Evolutionary conservation across 2,888 invertebrate species (phyloP).

Genomic region (Rotaria sp.): DNA sequence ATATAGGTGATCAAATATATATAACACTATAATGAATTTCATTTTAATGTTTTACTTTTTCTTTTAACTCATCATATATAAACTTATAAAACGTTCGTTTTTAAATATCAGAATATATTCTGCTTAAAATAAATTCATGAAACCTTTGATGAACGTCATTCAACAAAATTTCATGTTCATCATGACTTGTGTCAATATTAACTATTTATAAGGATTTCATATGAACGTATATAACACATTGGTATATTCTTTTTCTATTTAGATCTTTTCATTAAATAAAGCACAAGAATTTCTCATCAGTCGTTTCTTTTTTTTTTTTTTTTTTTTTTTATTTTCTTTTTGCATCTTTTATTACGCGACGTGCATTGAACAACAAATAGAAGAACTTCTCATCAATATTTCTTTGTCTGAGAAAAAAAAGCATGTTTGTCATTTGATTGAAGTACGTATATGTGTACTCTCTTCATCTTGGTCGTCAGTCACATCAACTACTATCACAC

Average conservation of each 20-base stretch:
- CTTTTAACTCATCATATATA: too few species aligned
- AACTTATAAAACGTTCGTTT: too few species aligned
- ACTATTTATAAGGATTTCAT: background rate
- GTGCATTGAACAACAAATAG: background rate
- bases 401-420: background rate
- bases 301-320: background rate
- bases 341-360: too few species aligned
- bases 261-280: background rate
- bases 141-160: background rate
- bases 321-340: background rate
- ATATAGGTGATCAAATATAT: too few species aligned
- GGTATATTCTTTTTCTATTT: background rate
- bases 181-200: conserved; percentile 2
- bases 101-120: too few species aligned
- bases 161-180: background rate
- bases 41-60: background rate
- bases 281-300: background rate
- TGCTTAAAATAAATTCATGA: too few species aligned
- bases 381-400: background rate
- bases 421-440: background rate
- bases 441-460: background rate
- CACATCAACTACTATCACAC: background rate
- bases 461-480: background rate
- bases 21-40: background rate
- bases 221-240: background rate